Evolutionary conservation across 2,888 invertebrate species (phyloP), one percentile per base, ranked within the genome.

Genomic region (Diadromus collaris): DNA sequence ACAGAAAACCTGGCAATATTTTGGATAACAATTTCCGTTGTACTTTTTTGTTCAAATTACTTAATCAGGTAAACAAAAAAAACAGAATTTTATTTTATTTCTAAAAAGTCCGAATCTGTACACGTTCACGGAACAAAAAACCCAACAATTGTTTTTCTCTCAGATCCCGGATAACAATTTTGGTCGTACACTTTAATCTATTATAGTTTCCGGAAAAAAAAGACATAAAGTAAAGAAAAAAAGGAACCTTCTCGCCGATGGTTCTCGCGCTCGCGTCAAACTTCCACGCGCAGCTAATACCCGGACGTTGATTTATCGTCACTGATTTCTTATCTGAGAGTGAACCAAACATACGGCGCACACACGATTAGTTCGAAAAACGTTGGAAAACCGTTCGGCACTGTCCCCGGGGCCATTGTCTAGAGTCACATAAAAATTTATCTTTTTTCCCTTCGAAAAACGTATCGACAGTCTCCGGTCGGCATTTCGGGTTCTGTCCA

Each of bases 391-490:
- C 64, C 60, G 38, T 41, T 56, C 46, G 13, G 34, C 21, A n/a
- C 27, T 44, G 46, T 58, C 71, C 29, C 56, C 27, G 32, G 21
- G 65, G 38, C 75, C 78, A 83, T 85, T 85, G 84, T 85, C 83
- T 83, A 81, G 71, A 81, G 81, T 61, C 60, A 78, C 82, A 82
- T 82, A 80, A 83, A 83, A 83, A 83, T 83, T 70, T 75, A 77
- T 75, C 76, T 76, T 64, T 65, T 74, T 63, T 58, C 77, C 69
- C 74, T 21, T 27, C 46, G 44, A 34, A 46, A 68, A 68, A 21
- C 27, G 51, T 24, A 60, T 10, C 21, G 48, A 38, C 19, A 38
- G n/a, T 41, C 34, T 29, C 29, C 44, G 67, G 13, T 48, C 41
- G 56, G 51, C 21, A 51, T 51, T 51, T 51, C 51, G 51, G 21